Base-by-base conservation (phyloP, 2,113 vertebrate species). In the Crocuta crocuta region DNA sequence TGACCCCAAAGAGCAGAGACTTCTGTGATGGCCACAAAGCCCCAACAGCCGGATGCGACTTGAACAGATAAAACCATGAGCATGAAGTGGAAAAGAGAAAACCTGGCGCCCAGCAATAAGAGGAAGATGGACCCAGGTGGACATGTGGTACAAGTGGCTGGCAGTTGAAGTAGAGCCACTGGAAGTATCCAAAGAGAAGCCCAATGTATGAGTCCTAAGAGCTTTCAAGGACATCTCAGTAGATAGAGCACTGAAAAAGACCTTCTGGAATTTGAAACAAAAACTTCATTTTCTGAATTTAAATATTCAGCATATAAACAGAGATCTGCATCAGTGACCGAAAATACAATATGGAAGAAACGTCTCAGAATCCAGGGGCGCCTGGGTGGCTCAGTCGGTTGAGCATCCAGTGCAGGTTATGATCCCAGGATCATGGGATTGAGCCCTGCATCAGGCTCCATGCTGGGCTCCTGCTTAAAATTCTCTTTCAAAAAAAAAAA, bases 111-210 rank as follows among this genome's bases (percentile, higher is more conserved):
- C 0, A 7, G 45, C 17, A 5, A 10, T 1, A 4, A 35, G 43
- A 50, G 61, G 68, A 35, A 13, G 89, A 17, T 0, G 17, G 70
- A 50, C 55, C 15, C 23, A 3, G 23, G 11, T 12, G 16, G 17
- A 39, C 2, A n/a, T 21, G 10, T 11, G 33, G 68, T 19, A 7
- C 4, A 65, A 19, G 21, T 15, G 4, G 23, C 35, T 16, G 13
- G 35, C 39, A 53, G 8, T 1, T 28, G 31, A 31, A 39, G 0
- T 13, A 3, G 21, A 78, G 85, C 66, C 0, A 0, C 0, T 0
- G 10, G 76, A 63, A 55, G 5, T 23, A 6, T n/a, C 66, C 15
- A 9, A 23, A 15, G 65, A 74, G 85, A 84, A 21, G 10, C 78
- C 13, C 17, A 4, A 15, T 43, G 48, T 0, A 0, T 1, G 10